Evolutionary conservation across 2,888 invertebrate species (phyloP), one percentile per base, ranked within the genome.

Genomic region (Lypha dubia): DNA sequence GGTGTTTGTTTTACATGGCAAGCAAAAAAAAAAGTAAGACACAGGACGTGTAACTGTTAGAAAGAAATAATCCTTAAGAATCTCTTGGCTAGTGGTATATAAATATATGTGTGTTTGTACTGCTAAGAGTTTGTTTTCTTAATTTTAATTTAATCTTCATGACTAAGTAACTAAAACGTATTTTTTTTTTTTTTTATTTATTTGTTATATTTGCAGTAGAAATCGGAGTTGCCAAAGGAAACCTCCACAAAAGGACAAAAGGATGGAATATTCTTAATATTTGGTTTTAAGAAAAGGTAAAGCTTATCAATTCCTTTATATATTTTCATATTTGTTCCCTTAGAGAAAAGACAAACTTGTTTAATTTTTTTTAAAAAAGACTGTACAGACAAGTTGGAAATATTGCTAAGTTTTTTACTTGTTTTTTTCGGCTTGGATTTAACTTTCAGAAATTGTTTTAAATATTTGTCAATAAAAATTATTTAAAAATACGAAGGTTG

Each of bases 1-100:
- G 81, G 81, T 81, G 62, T 81, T 81, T 81, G 46, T 75, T 56
- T 81, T 63, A 75, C 53, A 70, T 70, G 58, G 15, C 35, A 38
- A 35, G 35, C 35, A 41, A 28, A 35, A 32, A 15, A 49, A 38
- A 56, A n/a, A n/a, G n/a, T n/a, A n/a, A n/a, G n/a, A 44, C 15
- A n/a, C 20, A 51, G 11, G 35, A 35, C 46, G 46, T 63, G 22
- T 22, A 58, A 38, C 53, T 62, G 13, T 15, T 24, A 38, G 17
- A 13, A 65, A 46, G 51, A 51, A 68, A 67, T 62, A 70, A 81
- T 75, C 46, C 75, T 81, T 70, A 63, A 24, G 70, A 62, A 46
- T 35, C n/a, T 17, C 32, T 46, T 9, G 32, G 22, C 60, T 41
- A 73, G 58, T 44, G 65, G 51, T 17, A 51, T 15, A 38, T 51